Base-by-base conservation (phyloP, 2,888 invertebrate species). In the Eupithecia pulchellata region DNA sequence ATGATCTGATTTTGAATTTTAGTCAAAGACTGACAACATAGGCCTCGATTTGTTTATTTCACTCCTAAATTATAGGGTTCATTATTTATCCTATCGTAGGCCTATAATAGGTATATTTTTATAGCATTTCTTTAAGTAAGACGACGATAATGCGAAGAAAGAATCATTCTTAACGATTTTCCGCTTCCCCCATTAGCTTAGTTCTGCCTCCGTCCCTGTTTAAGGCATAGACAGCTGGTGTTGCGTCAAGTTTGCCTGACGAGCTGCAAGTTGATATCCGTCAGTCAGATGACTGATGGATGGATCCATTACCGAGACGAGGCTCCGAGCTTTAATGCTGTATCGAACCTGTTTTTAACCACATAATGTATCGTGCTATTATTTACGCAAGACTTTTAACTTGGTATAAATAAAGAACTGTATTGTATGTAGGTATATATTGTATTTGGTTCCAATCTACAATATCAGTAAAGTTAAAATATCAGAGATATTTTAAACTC, bases 251-350 rank as follows among this genome's bases (percentile, higher is more conserved):
- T 69, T 65, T 58, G 55, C 17, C 39, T 64, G 68, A 64, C 30
- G 71, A 64, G 52, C 65, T 25, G 27, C 39, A 68, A 64, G 47
- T 64, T 39, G 63, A 52, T 64, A 60, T 20, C 42, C 55, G 55
- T 61, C 64, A 29, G 55, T 61, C 64, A 29, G 64, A 60, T 66
- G 27, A 57, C 75, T 79, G 80, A 80, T 77, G 77, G 78, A 81
- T 80, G 80, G 75, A 27, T 70, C 75, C 78, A 79, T 80, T 81
- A 80, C 71, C 65, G 73, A 75, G 79, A 77, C 75, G 79, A 76
- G 73, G 72, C 60, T 74, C 77, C 77, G 69, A 72, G 66, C 55
- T 8, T 32, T 64, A 55, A 61, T 64, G 69, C 20, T 64, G 57
- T 70, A 65, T 61, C 52, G 27, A 27, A 27, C n/a, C 30, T 29